Evolutionary conservation across 2,888 invertebrate species (phyloP).

Genomic region (Drosophila affinis): DNA sequence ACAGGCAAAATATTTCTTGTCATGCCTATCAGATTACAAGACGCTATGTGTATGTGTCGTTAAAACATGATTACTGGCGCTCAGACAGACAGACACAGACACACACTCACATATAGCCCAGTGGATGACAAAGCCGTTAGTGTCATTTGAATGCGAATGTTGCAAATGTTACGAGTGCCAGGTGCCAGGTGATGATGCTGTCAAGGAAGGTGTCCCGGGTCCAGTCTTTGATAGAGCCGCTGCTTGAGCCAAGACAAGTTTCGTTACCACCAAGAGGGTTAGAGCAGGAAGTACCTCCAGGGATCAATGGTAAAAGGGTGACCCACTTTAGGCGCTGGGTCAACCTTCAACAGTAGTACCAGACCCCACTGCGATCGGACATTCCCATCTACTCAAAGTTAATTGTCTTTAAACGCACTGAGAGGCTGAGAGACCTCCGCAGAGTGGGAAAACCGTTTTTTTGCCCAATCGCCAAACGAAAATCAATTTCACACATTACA

Average conservation of each 20-base stretch:
- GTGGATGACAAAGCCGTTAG: slow-evolving; percentile 74
- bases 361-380: slow-evolving; percentile 8
- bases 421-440: slow-evolving; percentile 24
- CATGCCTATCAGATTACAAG: slow-evolving; percentile 80
- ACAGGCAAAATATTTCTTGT: slow-evolving; percentile 80
- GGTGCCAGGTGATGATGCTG: slow-evolving; percentile 47
- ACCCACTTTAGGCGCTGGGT: slow-evolving; percentile 29
- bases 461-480: slow-evolving; percentile 64
- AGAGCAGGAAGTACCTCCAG: background rate
- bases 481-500: slow-evolving; percentile 76
- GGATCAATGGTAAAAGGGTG: slow-evolving; percentile 9
- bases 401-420: slow-evolving; percentile 17
- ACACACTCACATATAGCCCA: slow-evolving; percentile 47
- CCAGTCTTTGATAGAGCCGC: slow-evolving; percentile 40
- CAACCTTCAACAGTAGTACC: slow-evolving; percentile 29
- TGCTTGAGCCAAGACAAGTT: slow-evolving; percentile 6
- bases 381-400: slow-evolving; percentile 26
- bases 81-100: slow-evolving; percentile 11
- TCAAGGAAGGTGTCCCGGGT: slow-evolving; percentile 43
- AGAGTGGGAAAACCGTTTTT: slow-evolving; percentile 48
- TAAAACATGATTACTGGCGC: slow-evolving; percentile 77
- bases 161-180: slow-evolving; percentile 51
- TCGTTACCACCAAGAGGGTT: slow-evolving; percentile 1
- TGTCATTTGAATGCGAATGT: slow-evolving; percentile 75
- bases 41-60: slow-evolving; percentile 60